Conservation (phyloP, 2,113 vertebrate species). For the Drymodes brunneopygia region DNA sequence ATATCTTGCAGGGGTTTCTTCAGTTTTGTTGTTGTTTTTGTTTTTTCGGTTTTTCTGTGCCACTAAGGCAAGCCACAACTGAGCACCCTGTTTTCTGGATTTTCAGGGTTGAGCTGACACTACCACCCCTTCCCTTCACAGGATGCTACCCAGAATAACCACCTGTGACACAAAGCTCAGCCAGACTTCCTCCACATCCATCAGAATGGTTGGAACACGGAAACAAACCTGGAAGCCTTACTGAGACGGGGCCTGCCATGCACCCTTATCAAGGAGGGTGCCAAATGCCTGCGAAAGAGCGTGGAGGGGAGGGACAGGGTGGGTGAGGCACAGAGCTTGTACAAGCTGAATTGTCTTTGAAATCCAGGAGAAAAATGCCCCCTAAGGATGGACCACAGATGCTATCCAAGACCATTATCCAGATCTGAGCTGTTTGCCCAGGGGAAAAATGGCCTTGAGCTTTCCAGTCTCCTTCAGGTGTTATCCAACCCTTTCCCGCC, state of each 20-base stretch:
- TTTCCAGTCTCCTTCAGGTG: background rate
- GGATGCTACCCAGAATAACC: background rate
- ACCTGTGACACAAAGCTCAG: background rate
- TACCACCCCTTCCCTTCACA: background rate
- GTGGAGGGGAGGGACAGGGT: background rate
- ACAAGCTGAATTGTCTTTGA: background rate
- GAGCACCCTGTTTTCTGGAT: background rate
- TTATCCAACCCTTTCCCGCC: background rate
- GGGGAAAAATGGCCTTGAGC: background rate
- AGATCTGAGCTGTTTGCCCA: background rate
- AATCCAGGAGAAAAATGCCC: background rate
- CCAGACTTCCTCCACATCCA: background rate
- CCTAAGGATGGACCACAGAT: background rate
- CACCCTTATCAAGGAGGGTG: background rate
- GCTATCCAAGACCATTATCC: background rate
- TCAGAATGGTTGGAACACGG: background rate
- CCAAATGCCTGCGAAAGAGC: background rate
- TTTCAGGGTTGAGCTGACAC: background rate
- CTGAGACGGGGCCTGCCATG: background rate
- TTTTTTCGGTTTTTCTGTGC: background rate
- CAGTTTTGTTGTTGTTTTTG: background rate
- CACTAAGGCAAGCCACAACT: rapidly evolving
- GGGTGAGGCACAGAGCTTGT: background rate
- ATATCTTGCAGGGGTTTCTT: background rate
- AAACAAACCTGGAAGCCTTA: background rate